Evolutionary conservation across 2,888 invertebrate species (phyloP), one percentile per base, ranked within the genome.

Genomic region (Rhaphigaster nebulosa): DNA sequence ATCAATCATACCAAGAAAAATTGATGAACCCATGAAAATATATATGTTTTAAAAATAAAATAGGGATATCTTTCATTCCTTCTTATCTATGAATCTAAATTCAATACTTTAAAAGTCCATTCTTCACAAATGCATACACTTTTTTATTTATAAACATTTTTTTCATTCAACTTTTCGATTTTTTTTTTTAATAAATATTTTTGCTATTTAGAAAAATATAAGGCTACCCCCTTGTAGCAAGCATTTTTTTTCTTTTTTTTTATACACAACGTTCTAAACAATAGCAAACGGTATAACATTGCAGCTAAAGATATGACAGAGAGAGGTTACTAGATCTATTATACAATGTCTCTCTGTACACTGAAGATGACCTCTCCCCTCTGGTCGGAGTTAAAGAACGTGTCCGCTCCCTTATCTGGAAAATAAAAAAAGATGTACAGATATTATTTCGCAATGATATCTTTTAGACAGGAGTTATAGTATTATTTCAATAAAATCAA

Each of bases 341-440:
- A 50, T 54, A 90, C 38, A 84, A 56, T 50, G 91, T 84, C 70
- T 92, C 92, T 76, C 90, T 91, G 65, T 90, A 91, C 23, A 91
- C 54, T 8, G 92, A 91, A 23, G 89, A 41, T 1, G 91, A 87
- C 65, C 91, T 87, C 89, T 91, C 91, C 54, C 91, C 90, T 60
- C 90, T 91, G 3, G 92, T 91, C 10, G 93, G 93, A 89, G 96
- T 96, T 93, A 96, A 95, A 34, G 97, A 97, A 92, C 96, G 95
- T 87, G 97, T 96, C 92, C 97, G 95, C 93, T 97, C 96, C 90
- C 94, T 94, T 56, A 94, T 93, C 94, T 94, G 92, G 6, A 89
- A 89, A 38, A 88, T 23, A n/a, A 52, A 29, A 50, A 87, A 52
- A n/a, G 5, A 34, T 3, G 29, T 50, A 0, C 38, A 76, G 15